Base-by-base conservation (phyloP, 2,113 vertebrate species). In the Pangasianodon hypophthalmus region DNA sequence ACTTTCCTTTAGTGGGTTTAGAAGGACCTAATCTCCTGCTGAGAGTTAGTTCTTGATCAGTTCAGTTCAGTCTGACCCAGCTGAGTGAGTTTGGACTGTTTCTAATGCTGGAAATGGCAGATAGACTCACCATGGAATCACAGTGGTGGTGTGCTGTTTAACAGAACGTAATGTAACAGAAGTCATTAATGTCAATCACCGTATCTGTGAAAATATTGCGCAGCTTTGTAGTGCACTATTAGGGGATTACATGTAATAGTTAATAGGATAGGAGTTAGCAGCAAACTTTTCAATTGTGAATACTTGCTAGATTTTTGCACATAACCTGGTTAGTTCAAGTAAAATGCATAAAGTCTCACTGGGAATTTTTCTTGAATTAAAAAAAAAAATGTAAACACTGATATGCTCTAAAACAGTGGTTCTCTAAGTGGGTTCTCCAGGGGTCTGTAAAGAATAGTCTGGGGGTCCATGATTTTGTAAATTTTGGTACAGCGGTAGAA, bases 31-130 rank as follows among this genome's bases (percentile, higher is more conserved):
- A 44, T 80, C 73, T 79, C 87, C 11, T 60, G 79, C 67, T 32
- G 84, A 89, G 90, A 62, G 91, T 89, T 84, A 77, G 91, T 91
- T 85, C 90, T 86, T 29, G 26, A 80, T 60, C 86, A 62, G 79
- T 91, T 92, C 79, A 91, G 92, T 92, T 93, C 89, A 87, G 29
- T 80, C 56, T 32, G 41, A 64, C 18, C 41, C 58, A 50, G 29
- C 69, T 56, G 32, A 73, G 48, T 32, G 44, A n/a, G 29, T 85
- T 10, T 19, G 44, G 62, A 50, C 24, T 37, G 6, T 50, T 11
- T 50, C 52, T 29, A 29, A 67, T 69, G 4, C 46, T 10, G 10
- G 2, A 52, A 69, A 46, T 32, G 46, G 21, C 18, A 1, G 29
- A 69, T n/a, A 71, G 6, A 21, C 64, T 37, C 46, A 10, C 46